These are phyloP conservation scores for Microplitis manilae DNA, from an alignment of 2,888 invertebrate species.

Conservation along the genomic window DNA sequence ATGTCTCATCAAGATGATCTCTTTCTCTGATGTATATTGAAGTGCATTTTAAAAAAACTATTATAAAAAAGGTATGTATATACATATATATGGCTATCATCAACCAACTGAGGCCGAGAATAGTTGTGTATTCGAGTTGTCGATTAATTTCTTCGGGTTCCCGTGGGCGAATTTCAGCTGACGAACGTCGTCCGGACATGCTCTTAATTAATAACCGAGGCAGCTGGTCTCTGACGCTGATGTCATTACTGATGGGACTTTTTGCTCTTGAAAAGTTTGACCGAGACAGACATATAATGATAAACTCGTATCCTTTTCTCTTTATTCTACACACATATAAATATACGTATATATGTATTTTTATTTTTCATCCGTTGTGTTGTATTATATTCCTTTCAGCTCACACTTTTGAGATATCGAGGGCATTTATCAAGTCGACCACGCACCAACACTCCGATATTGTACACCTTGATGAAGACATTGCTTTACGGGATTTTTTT, in stretches of 20 bases:
- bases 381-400: conserved; percentile 41
- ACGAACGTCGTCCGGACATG: conserved; percentile 51
- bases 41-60: neutral
- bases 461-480: neutral
- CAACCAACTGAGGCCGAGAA: neutral
- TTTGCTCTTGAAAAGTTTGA: conserved; percentile 50
- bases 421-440: conserved; percentile 59
- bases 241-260: conserved; percentile 65
- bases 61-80: neutral
- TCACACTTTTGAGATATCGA: conserved; percentile 62
- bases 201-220: conserved; percentile 69
- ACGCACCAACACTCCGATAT: conserved; percentile 54
- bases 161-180: conserved; percentile 62
- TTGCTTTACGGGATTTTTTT: neutral
- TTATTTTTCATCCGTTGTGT: conserved; percentile 3
- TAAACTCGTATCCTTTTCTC: conserved; percentile 2
- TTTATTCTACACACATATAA: neutral
- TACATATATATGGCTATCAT: neutral
- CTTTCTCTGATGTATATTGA: neutral
- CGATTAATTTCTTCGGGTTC: conserved; percentile 63
- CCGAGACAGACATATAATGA: conserved; percentile 19
- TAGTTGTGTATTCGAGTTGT: conserved; percentile 39
- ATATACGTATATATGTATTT: neutral
- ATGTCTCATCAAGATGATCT: neutral
- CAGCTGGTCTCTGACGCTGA: conserved; percentile 65